Evolutionary conservation across 2,113 vertebrate genomes (phyloP), one percentile per base, ranked within the genome.

Genomic region (Phylloscopus whistleri): DNA sequence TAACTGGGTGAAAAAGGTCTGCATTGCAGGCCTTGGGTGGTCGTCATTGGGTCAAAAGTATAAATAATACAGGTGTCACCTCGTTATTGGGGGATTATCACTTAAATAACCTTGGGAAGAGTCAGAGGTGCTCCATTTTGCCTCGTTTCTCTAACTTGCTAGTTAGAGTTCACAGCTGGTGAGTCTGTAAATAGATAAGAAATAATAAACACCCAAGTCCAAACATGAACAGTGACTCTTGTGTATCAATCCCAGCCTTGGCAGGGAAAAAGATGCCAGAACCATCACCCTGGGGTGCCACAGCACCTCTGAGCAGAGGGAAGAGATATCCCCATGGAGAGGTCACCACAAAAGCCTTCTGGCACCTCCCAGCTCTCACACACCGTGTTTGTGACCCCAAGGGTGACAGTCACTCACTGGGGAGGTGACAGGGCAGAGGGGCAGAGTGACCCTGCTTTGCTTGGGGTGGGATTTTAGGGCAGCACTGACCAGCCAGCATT

Each of bases 301-400:
- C 33, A 27, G 27, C 52, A 23, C 31, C 53, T 76, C 85, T 62
- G 17, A 11, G 41, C 3, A 28, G 41, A 69, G 67, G 16, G 20
- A 21, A 24, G 33, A 75, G 66, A 19, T 3, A 24, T 74, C 14
- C 16, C n/a, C 13, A 3, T 2, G 41, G 16, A n/a, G 24, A 37
- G 16, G 9, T 22, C 43, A 73, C 24, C 67, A 56, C n/a, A 22
- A 78, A 74, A 78, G 12, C 59, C 46, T 49, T 10, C 39, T 23
- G 48, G 20, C 17, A 27, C 56, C 78, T 37, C 39, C 8, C 20
- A n/a, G 48, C n/a, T 35, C 43, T 30, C 35, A 5, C 33, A 5
- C 4, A 2, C 15, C 0, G 0, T 22, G 14, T 53, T 28, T 18
- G 10, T 39, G 37, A 39, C 31, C 14, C 59, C 3, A 4, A 0